These are phyloP conservation scores for Aspidiotus destructor DNA, from an alignment of 2,888 invertebrate species.

Conservation along the genomic window DNA sequence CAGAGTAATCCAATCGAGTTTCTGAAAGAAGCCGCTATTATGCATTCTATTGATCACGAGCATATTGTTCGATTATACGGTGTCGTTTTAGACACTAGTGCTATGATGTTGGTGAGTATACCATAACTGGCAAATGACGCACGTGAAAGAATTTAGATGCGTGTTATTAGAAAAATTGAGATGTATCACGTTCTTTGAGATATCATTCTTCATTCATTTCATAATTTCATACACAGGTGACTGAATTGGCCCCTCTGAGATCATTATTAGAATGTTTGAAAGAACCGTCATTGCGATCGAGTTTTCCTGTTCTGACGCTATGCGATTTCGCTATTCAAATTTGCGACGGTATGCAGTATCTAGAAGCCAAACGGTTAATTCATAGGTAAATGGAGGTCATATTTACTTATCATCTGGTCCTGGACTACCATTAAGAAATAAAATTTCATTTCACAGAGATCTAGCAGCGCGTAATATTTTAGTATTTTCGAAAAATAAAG, in stretches of 20 bases:
- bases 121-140: not conserved
- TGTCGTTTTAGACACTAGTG: conserved; percentile 85
- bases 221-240: conserved; percentile 51
- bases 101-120: conserved; percentile 48
- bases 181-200: not conserved
- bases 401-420: not conserved
- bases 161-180: not conserved
- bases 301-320: conserved; percentile 81
- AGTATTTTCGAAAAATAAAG: conserved; percentile 90
- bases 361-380: conserved; percentile 90
- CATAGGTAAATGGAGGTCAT: conserved; percentile 54
- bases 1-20: conserved; percentile 94
- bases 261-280: conserved; percentile 92
- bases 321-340: conserved; percentile 95
- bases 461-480: conserved; percentile 95
- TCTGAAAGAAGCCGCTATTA: conserved; percentile 93
- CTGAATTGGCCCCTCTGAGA: conserved; percentile 88
- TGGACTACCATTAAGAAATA: no score
- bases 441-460: conserved; percentile 53
- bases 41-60: conserved; percentile 95
- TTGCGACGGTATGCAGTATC: conserved; percentile 94
- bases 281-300: conserved; percentile 79
- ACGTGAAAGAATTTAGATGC: not conserved
- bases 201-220: no score
- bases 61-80: conserved; percentile 96